Percentiles rank a stretch among this genome's conserved stretches.
Conservation (phyloP, 2,888 invertebrate species). For the Hemistola chrysoprasaria region DNA sequence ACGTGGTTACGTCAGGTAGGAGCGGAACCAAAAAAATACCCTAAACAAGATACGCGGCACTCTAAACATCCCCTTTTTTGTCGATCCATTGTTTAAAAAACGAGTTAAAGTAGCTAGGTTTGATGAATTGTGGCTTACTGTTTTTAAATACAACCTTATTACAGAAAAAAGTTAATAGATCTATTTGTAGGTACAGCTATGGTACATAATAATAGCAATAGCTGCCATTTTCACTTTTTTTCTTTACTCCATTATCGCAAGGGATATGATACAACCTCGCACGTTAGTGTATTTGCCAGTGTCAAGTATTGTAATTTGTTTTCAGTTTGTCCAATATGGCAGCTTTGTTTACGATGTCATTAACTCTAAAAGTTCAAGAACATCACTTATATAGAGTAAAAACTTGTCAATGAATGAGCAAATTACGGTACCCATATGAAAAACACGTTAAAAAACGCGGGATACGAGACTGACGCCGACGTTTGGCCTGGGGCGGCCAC, state of each 20-base stretch:
- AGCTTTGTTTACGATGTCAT: slow-evolving; percentile 5
- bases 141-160: slow-evolving; percentile 31
- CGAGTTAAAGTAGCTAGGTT: slow-evolving; percentile 61
- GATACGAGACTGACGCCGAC: slow-evolving; percentile 43
- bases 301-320: no score
- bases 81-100: slow-evolving; percentile 68
- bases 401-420: slow-evolving; percentile 38
- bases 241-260: no score
- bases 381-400: slow-evolving; percentile 25
- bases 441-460: slow-evolving; percentile 36
- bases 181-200: background rate
- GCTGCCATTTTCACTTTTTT: slow-evolving; percentile 23
- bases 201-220: slow-evolving; percentile 23
- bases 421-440: slow-evolving; percentile 46
- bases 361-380: slow-evolving; percentile 20
- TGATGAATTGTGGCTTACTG: slow-evolving; percentile 62
- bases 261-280: no score
- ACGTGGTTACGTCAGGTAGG: slow-evolving; percentile 74
- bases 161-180: slow-evolving; percentile 27
- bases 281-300: no score
- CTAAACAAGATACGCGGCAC: slow-evolving; percentile 66
- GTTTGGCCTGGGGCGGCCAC: slow-evolving; percentile 58
- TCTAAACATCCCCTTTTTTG: slow-evolving; percentile 78
- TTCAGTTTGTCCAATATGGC: slow-evolving; percentile 8
- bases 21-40: slow-evolving; percentile 69